phyloP scores from a whole-genome alignment of 2,888 invertebrate species.

The Macaria notata region DNA sequence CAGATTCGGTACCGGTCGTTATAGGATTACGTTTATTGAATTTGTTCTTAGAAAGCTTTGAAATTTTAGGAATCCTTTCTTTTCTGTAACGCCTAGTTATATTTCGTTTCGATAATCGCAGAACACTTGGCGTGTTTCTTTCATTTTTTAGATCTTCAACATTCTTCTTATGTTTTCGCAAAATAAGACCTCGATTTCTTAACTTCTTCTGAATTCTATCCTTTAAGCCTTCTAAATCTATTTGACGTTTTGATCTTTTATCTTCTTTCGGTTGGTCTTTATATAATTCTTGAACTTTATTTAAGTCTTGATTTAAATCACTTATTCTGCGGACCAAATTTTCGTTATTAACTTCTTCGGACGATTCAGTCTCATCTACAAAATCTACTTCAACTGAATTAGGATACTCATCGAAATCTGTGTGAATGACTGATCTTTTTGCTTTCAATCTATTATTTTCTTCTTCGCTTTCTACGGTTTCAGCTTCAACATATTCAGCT shows the following conservation, averaged over 20 bases:
- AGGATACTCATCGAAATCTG: slow-evolving; percentile 38
- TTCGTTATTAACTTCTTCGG: slow-evolving; percentile 30
- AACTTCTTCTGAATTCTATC: slow-evolving; percentile 33
- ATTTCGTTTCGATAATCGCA: slow-evolving; percentile 33
- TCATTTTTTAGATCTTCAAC: slow-evolving; percentile 39
- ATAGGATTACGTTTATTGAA: slow-evolving; percentile 24
- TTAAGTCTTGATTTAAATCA: slow-evolving; percentile 52
- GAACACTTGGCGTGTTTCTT: slow-evolving; percentile 39
- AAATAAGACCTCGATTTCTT: slow-evolving; percentile 33
- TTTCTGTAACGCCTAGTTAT: slow-evolving; percentile 29
- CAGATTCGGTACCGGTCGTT: slow-evolving; percentile 20
- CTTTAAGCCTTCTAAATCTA: slow-evolving; percentile 28
- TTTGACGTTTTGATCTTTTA: slow-evolving; percentile 47
- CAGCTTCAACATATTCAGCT: slow-evolving; percentile 23
- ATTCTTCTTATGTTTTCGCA: slow-evolving; percentile 23
- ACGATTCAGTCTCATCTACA: slow-evolving; percentile 32
- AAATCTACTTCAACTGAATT: slow-evolving; percentile 36
- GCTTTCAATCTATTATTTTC: slow-evolving; percentile 35
- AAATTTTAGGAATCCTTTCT: slow-evolving; percentile 20
- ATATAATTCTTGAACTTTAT: slow-evolving; percentile 43
- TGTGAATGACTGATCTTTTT: slow-evolving; percentile 44
- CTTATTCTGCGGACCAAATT: slow-evolving; percentile 44
- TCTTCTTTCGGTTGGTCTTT: slow-evolving; percentile 27
- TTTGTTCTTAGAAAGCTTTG: slow-evolving; percentile 14
- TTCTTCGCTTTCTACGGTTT: slow-evolving; percentile 36